phyloP scores from a whole-genome alignment of 1,140 invertebrate species.

The Drosophila asahinai region DNA sequence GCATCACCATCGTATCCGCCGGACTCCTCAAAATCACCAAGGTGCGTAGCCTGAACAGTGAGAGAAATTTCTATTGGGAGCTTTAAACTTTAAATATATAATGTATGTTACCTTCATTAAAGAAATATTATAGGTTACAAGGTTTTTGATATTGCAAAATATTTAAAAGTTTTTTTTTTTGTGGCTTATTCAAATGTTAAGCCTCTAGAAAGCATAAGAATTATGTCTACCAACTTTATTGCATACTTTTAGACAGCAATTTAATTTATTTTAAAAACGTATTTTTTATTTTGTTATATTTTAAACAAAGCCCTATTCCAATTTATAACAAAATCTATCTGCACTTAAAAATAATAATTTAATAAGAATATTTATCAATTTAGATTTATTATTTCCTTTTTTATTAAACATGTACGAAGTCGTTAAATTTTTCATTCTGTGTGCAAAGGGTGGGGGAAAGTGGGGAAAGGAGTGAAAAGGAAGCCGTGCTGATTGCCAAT shows the following conservation, averaged over 20 bases:
- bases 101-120: background rate
- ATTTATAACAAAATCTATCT: no score
- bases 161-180: background rate
- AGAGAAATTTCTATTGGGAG: background rate
- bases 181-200: no score
- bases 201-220: no score
- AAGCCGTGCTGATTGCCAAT: conserved; percentile 72
- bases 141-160: background rate
- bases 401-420: background rate
- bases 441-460: no score
- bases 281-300: no score
- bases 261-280: no score
- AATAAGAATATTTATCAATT: no score
- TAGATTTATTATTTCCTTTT: no score
- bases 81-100: background rate
- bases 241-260: no score
- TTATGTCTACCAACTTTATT: no score
- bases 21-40: conserved; percentile 88
- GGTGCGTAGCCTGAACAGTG: conserved; percentile 76
- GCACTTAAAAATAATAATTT: no score
- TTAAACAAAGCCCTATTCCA: no score
- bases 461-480: conserved; percentile 11
- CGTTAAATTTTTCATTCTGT: background rate
- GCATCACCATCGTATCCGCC: conserved; percentile 87
- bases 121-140: background rate